Base-by-base conservation (phyloP, 2,888 invertebrate genomes). In the Coleophora flavipennella region DNA sequence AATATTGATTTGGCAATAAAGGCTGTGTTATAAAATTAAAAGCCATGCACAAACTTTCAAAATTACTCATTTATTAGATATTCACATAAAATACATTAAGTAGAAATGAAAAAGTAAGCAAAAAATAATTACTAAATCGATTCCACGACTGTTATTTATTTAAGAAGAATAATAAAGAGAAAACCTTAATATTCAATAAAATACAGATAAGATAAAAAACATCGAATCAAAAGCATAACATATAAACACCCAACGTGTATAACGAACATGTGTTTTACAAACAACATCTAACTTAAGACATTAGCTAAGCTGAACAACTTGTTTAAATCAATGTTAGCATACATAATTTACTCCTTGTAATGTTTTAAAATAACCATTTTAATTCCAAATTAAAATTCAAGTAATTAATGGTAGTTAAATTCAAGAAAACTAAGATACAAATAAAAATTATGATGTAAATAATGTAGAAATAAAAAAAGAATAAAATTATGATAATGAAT, bases 331-430 rank as follows among this genome's bases (percentile, higher is more conserved):
- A 46, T 45, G 49, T 62, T 55, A 57, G 51, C 46, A 50, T 63
- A 71, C 71, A 55, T 65, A 81, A 78, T 81, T 85, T 67, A 80
- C 81, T 86, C 80, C 77, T 83, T 79, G 77, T 80, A 79, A 79
- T 78, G 77, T 77, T 78, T 77, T 78, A 78, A 79, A 80, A 76
- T 73, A 75, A 67, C 50, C 59, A 53, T 74, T 72, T 59, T 56
- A 57, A 51, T 59, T 58, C 68, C 58, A 62, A 62, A 55, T 39
- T 27, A 35, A 27, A 41, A 35, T 42, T 29, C 44, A 55, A 44
- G 48, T 48, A 45, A 46, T 49, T 45, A 52, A 50, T 45, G 46
- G 53, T 38, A 57, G 49, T 42, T 31, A 41, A 7, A 34, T n/a
- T n/a, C n/a, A 9, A 4, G 13, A 10, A 14, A 13, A 33, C 13